Base-by-base conservation (phyloP, 2,888 invertebrate species). In the Meiosimyza platycephala region DNA sequence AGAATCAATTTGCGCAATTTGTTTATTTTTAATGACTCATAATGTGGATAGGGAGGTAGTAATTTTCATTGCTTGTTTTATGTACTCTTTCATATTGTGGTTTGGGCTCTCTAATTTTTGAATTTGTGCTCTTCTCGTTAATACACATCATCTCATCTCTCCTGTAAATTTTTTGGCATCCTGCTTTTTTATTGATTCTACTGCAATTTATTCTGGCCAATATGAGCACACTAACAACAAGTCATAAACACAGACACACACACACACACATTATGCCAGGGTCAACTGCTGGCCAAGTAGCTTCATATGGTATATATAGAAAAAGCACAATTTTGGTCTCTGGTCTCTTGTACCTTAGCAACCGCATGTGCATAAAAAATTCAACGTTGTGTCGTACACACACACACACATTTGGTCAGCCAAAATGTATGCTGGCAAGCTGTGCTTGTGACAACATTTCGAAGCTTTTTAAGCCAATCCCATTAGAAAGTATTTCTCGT, bases 281-380 rank as follows among this genome's bases (percentile, higher is more conserved):
- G 60, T 62, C 47, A 62, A 40, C 33, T 40, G 60, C 40, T 62
- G 60, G 60, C 40, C 60, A 62, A 62, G 63, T 70, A 40, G 40
- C 18, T n/a, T 59, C 55, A 70, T 51, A 71, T 55, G 6, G 40
- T 11, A 40, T 40, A 40, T 40, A 40, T 40, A 40, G 6, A 40
- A 28, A 22, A 15, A 6, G 28, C 57, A 57, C 6, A 57, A 18
- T 3, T 57, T 12, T 57, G 13, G 13, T 11, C 13, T 57, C 28
- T 57, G 57, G 13, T n/a, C 57, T 57, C 28, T 28, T 28, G 13
- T 57, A 57, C 57, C 57, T 28, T 57, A 5, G 11, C 5, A 57
- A 28, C 57, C 18, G 57, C 28, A 57, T 40, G 40, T 40, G 40
- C 40, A 40, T 28, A 28, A 28, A 40, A 40, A 9, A 40, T 9